These are phyloP conservation scores for Plectrocnemia conspersa DNA, from an alignment of 1,140 invertebrate genomes.

Conservation along the genomic window DNA sequence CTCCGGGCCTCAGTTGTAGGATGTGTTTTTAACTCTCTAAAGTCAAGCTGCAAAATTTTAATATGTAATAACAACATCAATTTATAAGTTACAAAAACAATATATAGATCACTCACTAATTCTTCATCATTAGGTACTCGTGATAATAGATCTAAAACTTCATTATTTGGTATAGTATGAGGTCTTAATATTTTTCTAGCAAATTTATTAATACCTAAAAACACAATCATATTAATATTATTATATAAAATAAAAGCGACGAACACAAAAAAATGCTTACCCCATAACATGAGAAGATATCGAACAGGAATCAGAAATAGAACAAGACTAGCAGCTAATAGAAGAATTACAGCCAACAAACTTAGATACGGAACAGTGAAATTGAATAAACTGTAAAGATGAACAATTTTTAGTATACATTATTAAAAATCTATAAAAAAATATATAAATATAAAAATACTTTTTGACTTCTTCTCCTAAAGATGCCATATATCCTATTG, in stretches of 20 bases:
- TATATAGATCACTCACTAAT: constrained; percentile 53
- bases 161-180: constrained; percentile 95
- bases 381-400: constrained; percentile 80
- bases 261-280: constrained; percentile 46
- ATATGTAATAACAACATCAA: constrained; percentile 11
- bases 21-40: constrained; percentile 53
- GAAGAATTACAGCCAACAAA: constrained; percentile 79
- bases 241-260: constrained; percentile 4
- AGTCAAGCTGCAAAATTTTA: constrained; percentile 47
- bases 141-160: constrained; percentile 91
- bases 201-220: constrained; percentile 84
- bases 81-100: background rate
- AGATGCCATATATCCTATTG: constrained; percentile 88
- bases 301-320: constrained; percentile 89
- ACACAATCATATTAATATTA: constrained; percentile 26
- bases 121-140: constrained; percentile 93
- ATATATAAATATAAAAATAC: constrained; percentile 55
- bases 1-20: constrained; percentile 47
- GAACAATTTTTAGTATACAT: constrained; percentile 11
- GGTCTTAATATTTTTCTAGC: constrained; percentile 88
- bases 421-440: background rate
- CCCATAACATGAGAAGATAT: constrained; percentile 93
- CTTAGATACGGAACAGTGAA: constrained; percentile 96
- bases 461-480: constrained; percentile 91
- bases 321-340: constrained; percentile 66